These are phyloP conservation scores for Ophiothrix spiculata DNA, from an alignment of 35 echinoderm and acorn worm genomes.

Conservation along the genomic window DNA sequence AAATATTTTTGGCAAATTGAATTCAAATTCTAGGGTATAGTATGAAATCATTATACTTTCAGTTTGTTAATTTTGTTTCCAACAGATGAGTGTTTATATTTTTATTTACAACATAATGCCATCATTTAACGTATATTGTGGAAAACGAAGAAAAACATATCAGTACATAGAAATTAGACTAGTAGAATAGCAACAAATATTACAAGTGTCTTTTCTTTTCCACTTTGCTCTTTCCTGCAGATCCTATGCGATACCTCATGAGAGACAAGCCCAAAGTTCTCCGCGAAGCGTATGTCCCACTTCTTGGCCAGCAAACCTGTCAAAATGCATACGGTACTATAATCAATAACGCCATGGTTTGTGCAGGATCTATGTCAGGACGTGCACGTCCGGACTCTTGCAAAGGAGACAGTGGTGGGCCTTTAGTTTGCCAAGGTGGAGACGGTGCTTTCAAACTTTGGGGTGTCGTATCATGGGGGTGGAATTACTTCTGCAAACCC, in stretches of 20 bases:
- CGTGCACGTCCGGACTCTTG: constrained; percentile 61
- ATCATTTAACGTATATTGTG: no score
- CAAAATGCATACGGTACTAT: background rate
- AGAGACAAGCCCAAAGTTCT: constrained; percentile 1
- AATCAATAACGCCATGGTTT: constrained; percentile 21
- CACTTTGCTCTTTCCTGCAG: constrained; percentile 6
- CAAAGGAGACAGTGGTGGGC: constrained; percentile 79
- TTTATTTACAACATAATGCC: no score
- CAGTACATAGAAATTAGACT: no score
- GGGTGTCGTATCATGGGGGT: constrained; percentile 81
- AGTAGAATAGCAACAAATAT: no score
- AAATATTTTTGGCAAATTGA: no score
- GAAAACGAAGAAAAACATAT: no score
- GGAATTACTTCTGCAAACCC: constrained; percentile 56
- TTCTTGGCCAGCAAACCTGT: background rate
- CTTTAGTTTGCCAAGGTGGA: constrained; percentile 57
- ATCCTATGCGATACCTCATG: background rate
- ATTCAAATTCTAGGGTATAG: no score
- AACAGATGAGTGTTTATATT: no score
- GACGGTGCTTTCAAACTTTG: constrained; percentile 63
- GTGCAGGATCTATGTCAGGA: constrained; percentile 41
- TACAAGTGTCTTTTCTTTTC: background rate
- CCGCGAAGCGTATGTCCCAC: background rate
- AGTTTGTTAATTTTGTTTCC: no score
- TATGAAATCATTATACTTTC: no score